phyloP scores from a whole-genome alignment of 2,113 vertebrate genomes.

The Gymnobelideus leadbeateri region DNA sequence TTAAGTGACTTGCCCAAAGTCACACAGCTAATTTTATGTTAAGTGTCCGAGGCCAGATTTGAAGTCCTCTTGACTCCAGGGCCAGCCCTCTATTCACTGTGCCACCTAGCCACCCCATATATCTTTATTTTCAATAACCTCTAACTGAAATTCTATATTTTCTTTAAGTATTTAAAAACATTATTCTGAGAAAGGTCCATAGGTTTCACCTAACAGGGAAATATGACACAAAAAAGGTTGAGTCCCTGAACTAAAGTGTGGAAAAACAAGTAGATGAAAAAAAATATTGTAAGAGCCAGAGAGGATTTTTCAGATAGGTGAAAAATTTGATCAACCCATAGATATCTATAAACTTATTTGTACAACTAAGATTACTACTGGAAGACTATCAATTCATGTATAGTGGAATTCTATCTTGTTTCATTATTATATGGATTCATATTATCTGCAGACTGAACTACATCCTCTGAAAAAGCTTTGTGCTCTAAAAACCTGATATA shows the following conservation, averaged over 20 bases:
- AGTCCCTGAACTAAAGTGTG: not conserved
- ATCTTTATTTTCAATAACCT: not conserved
- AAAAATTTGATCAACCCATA: not conserved
- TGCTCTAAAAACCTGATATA: not conserved
- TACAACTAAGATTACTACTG: not conserved
- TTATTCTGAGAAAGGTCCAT: not conserved
- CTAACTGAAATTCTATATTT: not conserved
- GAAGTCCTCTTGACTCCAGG: no score
- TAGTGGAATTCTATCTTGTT: not conserved
- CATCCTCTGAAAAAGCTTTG: constrained; percentile 34
- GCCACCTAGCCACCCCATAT: no score
- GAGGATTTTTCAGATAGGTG: not conserved
- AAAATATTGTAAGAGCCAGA: not conserved
- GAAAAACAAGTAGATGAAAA: not conserved
- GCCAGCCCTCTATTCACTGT: no score
- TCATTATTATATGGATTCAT: constrained; percentile 5
- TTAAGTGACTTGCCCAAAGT: no score
- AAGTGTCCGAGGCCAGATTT: no score
- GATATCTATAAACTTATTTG: not conserved
- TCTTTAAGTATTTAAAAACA: not conserved
- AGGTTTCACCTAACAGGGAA: not conserved
- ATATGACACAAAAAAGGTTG: not conserved
- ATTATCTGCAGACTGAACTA: constrained; percentile 17
- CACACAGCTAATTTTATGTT: no score
- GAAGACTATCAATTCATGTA: not conserved